Evolutionary conservation across 2,113 vertebrate genomes (phyloP).

Genomic region (Pipa parva): DNA sequence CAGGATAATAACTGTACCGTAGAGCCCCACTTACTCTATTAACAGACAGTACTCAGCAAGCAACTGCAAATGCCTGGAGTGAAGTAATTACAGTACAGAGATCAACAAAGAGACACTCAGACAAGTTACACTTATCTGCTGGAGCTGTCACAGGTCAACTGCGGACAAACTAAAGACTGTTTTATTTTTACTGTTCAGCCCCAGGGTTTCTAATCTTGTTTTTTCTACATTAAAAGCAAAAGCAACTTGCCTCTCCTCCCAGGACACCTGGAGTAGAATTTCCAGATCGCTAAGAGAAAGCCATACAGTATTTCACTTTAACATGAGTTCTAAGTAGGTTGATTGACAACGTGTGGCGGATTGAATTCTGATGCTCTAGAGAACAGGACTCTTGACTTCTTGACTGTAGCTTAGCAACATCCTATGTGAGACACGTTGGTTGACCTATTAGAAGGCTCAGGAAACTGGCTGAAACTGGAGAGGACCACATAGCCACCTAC

Average conservation of each 20-base stretch:
- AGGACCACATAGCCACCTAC: no score
- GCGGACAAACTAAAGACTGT: constrained; percentile 43
- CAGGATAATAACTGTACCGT: background rate
- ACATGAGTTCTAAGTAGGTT: background rate
- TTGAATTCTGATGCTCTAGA: background rate
- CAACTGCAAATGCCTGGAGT: constrained; percentile 7
- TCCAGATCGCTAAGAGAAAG: constrained; percentile 16
- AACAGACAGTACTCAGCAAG: background rate
- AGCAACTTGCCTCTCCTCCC: constrained; percentile 1
- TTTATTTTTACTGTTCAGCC: constrained; percentile 44
- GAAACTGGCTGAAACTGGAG: no score
- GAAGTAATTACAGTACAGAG: constrained; percentile 36
- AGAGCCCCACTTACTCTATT: background rate
- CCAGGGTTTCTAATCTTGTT: constrained; percentile 6
- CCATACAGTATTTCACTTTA: background rate
- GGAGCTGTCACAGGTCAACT: constrained; percentile 54
- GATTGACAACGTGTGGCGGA: background rate
- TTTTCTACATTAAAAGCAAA: background rate
- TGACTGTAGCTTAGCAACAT: no score
- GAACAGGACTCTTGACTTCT: no score
- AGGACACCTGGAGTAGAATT: background rate
- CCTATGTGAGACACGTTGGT: no score
- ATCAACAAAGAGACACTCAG: constrained; percentile 40
- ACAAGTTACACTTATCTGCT: constrained; percentile 45
- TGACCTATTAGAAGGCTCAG: no score